Evolutionary conservation across 2,797 vertebrate genomes (phyloP).

Genomic region (Lepilemur septentrionalis): DNA sequence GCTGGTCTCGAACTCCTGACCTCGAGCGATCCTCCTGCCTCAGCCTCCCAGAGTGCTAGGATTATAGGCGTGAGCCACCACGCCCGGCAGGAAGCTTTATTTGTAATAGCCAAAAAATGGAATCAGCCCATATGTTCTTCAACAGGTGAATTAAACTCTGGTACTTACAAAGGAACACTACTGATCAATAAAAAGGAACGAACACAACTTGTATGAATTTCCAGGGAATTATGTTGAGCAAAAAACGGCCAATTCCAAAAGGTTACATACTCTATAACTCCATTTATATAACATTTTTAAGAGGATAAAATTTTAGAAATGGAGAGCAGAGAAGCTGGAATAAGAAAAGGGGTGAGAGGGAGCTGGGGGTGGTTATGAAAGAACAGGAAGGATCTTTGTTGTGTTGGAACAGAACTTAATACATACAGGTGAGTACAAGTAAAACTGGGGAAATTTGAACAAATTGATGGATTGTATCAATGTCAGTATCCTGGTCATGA

Average conservation of each 20-base stretch:
- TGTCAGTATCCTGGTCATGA: neutral
- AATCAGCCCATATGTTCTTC: neutral
- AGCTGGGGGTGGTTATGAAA: neutral
- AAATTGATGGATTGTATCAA: neutral
- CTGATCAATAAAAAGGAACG: neutral
- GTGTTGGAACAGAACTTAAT: neutral
- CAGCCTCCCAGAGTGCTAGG: too few species aligned
- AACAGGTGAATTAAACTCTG: neutral
- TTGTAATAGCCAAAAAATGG: neutral
- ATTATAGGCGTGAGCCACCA: too few species aligned
- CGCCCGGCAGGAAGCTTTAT: neutral
- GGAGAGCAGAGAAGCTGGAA: neutral
- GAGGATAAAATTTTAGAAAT: constrained; percentile 30
- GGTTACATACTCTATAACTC: neutral
- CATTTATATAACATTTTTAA: constrained; percentile 50
- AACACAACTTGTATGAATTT: neutral
- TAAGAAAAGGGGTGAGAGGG: neutral
- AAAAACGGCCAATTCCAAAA: neutral
- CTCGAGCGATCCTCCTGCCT: too few species aligned
- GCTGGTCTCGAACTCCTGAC: too few species aligned
- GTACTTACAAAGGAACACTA: neutral
- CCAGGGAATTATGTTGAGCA: neutral
- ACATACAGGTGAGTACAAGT: neutral
- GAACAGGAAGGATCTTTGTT: neutral
- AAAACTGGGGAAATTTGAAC: constrained; percentile 11